Percentiles rank a stretch among this genome's conserved stretches.
These are phyloP conservation scores for Cyclophora albipunctata DNA, from an alignment of 2,888 invertebrate genomes.

Conservation along the genomic window DNA sequence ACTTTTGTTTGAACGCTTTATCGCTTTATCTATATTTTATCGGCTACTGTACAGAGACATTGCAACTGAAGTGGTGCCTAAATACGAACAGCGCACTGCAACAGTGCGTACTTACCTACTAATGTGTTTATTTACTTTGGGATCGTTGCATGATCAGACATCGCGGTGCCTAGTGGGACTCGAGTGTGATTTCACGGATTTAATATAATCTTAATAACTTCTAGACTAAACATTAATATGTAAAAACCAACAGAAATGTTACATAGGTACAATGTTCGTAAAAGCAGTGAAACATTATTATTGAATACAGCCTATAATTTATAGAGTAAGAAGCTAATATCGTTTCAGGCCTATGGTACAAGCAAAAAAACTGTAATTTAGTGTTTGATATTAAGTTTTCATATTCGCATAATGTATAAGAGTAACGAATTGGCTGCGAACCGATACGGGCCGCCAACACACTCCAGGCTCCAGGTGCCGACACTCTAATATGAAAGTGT, in stretches of 20 bases:
- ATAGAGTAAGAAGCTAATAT: too few species aligned
- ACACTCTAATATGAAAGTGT: conserved; percentile 52
- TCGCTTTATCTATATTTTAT: conserved; percentile 12
- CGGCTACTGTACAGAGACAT: not conserved
- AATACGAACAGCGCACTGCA: conserved; percentile 17
- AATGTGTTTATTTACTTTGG: conserved; percentile 22
- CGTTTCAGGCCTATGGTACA: too few species aligned
- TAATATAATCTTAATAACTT: conserved; percentile 31
- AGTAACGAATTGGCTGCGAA: conserved; percentile 14
- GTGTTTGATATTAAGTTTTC: too few species aligned
- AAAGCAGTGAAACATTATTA: too few species aligned
- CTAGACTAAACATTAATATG: conserved; percentile 21
- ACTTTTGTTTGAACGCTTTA: too few species aligned
- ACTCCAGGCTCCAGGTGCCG: conserved; percentile 53
- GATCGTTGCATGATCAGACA: conserved; percentile 34
- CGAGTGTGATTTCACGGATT: conserved; percentile 30
- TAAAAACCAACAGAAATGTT: too few species aligned
- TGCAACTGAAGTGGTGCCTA: not conserved
- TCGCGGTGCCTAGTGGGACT: conserved; percentile 27
- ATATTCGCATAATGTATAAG: too few species aligned
- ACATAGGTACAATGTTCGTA: too few species aligned
- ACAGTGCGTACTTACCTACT: conserved; percentile 4
- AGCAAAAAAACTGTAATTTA: too few species aligned
- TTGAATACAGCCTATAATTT: too few species aligned
- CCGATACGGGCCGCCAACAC: conserved; percentile 28